These are phyloP conservation scores for Chiroxiphia lanceolata DNA, from an alignment of 2,797 vertebrate genomes.

Conservation along the genomic window DNA sequence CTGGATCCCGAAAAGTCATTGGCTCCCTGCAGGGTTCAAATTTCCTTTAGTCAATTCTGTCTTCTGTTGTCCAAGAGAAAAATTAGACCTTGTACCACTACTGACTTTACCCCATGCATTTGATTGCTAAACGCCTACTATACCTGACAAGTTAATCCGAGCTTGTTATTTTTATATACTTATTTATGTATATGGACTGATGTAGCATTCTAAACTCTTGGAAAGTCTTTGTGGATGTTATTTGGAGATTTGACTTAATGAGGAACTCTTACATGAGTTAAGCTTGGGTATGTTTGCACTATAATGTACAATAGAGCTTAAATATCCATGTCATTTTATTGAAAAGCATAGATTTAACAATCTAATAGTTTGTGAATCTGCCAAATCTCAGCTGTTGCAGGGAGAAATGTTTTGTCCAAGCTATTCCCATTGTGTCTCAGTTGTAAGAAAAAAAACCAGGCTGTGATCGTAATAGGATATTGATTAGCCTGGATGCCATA, in stretches of 20 bases:
- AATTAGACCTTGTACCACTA: background rate
- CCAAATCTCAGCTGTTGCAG: constrained; percentile 12
- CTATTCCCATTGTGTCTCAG: constrained; percentile 70
- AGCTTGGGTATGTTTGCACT: background rate
- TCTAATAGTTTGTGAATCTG: background rate
- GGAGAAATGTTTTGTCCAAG: background rate
- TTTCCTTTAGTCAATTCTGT: background rate
- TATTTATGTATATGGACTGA: background rate
- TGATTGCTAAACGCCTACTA: background rate
- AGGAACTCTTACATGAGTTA: background rate
- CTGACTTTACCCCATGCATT: background rate
- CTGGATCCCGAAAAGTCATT: background rate
- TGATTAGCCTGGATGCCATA: constrained; percentile 91
- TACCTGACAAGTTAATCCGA: background rate
- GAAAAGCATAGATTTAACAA: constrained; percentile 5
- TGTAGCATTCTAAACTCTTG: background rate
- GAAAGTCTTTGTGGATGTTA: background rate
- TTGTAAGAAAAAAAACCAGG: constrained; percentile 73
- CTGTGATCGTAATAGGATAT: constrained; percentile 94
- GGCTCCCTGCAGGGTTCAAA: background rate
- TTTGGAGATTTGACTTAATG: background rate
- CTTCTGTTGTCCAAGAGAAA: background rate
- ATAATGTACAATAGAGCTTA: background rate
- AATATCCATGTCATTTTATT: background rate
- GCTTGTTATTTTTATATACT: background rate